Conservation (phyloP, 2,113 vertebrate genomes). For the Myotis davidii region DNA sequence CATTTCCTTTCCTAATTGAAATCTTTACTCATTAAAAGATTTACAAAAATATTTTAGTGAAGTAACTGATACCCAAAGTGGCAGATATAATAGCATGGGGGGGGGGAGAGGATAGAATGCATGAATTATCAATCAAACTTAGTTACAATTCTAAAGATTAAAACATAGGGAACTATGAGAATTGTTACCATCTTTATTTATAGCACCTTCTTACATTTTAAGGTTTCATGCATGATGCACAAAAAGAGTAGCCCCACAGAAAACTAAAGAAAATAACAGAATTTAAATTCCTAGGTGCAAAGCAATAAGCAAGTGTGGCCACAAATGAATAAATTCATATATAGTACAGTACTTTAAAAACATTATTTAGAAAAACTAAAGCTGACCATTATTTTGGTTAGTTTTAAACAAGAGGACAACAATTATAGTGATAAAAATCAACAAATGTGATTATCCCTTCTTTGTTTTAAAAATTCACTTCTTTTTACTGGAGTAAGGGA, state of each 20-base stretch:
- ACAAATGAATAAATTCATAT: conserved; percentile 28
- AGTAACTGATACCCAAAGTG: background rate
- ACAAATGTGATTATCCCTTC: background rate
- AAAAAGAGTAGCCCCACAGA: conserved; percentile 11
- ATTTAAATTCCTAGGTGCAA: conserved; percentile 30
- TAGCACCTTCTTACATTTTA: background rate
- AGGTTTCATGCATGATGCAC: background rate
- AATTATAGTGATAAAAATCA: conserved; percentile 50
- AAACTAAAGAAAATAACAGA: conserved; percentile 41
- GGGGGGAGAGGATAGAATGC: background rate
- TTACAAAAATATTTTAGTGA: background rate
- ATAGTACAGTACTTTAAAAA: conserved; percentile 1
- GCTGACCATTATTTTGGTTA: conserved; percentile 19
- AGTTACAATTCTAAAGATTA: conserved; percentile 52
- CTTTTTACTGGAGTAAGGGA: conserved; percentile 32
- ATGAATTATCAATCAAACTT: background rate
- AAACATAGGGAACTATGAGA: conserved; percentile 33
- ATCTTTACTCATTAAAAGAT: conserved; percentile 36
- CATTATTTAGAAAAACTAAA: conserved; percentile 49
- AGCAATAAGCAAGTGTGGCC: background rate
- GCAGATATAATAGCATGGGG: background rate
- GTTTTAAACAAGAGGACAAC: conserved; percentile 46
- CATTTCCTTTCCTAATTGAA: conserved; percentile 39
- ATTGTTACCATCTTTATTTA: conserved; percentile 25
- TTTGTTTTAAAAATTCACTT: conserved; percentile 32